Base-by-base conservation (phyloP, 2,113 vertebrate species). In the Ictalurus furcatus region DNA sequence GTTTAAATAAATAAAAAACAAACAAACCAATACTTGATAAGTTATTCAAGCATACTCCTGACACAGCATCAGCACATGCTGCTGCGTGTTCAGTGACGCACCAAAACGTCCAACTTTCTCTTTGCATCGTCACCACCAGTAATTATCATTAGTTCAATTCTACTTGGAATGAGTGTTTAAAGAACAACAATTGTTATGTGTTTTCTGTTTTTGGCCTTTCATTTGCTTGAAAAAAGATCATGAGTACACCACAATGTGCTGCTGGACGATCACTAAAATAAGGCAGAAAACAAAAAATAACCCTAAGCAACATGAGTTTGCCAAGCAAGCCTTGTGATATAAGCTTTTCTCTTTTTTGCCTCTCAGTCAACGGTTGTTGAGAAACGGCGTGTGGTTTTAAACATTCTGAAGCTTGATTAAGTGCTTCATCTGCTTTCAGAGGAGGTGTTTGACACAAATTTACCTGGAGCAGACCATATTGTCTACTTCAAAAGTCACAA, bases 401-500 rank as follows among this genome's bases (percentile, higher is more conserved):
- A 16, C 59, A 63, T 58, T 86, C 48, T 11, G 65, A 23, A 54
- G n/a, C 37, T 25, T 56, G 65, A 52, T 28, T 25, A 67, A 54
- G 44, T 37, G 28, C 48, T 44, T 80, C 25, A 30, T n/a, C 19
- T 65, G 30, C 8, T 67, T 67, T 79, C 63, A 88, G 25, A 59
- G 23, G 65, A 44, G 59, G 34, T 69, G 85, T 28, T 40, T 61
- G 56, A 34, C n/a, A 74, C 23, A 52, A 86, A 17, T 30, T 91
- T 92, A 95, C 95, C 95, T 96, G 95, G 25, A 95, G 91, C 94
- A 94, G 48, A 95, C 92, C 30, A 95, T 86, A 30, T 92, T 95
- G 92, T 96, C 95, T 14, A 94, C 94, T 92, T 95, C 95, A 89
- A 95, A 96, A 63, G 94, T 95, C 58, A 94, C 94, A 82, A 95